phyloP scores from a whole-genome alignment of 1,140 invertebrate species.

The Musca vetustissima region DNA sequence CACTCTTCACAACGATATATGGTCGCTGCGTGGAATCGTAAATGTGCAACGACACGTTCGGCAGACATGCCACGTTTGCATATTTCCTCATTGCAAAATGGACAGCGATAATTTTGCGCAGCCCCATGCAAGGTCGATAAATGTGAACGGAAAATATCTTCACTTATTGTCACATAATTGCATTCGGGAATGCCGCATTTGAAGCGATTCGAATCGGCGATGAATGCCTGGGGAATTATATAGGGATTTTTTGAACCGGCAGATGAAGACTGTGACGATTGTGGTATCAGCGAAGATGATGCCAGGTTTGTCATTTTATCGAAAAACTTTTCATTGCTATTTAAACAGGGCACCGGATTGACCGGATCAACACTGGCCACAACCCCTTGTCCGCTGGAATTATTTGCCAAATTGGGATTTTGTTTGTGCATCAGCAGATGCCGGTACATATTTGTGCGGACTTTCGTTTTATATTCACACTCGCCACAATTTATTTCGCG shows the following conservation, averaged over 20 bases:
- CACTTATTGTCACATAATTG: constrained; percentile 71
- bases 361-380: constrained; percentile 67
- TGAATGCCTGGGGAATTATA: constrained; percentile 53
- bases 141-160: constrained; percentile 70
- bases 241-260: not conserved
- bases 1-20: constrained; percentile 72
- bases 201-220: constrained; percentile 67
- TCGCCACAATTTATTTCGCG: constrained; percentile 65
- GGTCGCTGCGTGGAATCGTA: constrained; percentile 72
- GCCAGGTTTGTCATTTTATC: constrained; percentile 83
- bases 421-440: constrained; percentile 68
- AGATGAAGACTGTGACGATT: not conserved
- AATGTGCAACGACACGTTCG: constrained; percentile 66
- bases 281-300: constrained; percentile 59
- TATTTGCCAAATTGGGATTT: not conserved
- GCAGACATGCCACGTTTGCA: constrained; percentile 52
- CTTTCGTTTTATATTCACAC: constrained; percentile 72
- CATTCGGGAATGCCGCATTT: constrained; percentile 71
- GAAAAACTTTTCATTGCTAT: constrained; percentile 77
- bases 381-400: constrained; percentile 49
- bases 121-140: constrained; percentile 70
- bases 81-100: constrained; percentile 64
- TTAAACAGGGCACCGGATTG: constrained; percentile 78
- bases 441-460: constrained; percentile 71
- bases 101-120: constrained; percentile 65